phyloP scores from a whole-genome alignment of 1,140 invertebrate species.

The Oscheius sp. region DNA sequence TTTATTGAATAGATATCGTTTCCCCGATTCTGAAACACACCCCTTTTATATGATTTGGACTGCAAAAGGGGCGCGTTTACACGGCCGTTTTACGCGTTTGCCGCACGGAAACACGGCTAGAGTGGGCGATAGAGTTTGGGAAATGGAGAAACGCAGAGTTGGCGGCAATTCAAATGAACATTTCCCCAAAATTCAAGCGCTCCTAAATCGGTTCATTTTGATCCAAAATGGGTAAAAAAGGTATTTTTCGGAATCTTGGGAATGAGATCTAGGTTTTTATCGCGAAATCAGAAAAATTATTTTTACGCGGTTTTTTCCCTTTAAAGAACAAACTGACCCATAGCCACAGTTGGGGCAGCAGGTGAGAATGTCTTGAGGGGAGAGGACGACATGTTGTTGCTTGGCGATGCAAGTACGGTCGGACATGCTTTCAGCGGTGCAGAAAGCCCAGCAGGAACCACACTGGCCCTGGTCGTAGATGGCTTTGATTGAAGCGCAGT shows the following conservation, averaged over 20 bases:
- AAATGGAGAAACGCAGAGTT: too few species aligned
- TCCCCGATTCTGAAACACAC: too few species aligned
- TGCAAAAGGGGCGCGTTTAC: not conserved
- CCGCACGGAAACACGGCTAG: too few species aligned
- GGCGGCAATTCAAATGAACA: too few species aligned
- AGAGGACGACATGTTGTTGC: not conserved
- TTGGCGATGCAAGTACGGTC: not conserved
- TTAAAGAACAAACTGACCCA: not conserved
- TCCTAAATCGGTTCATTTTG: too few species aligned
- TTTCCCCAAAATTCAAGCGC: too few species aligned
- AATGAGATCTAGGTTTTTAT: not conserved
- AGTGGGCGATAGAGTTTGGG: too few species aligned
- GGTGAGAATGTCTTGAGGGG: not conserved
- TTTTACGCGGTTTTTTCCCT: not conserved
- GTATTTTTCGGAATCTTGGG: too few species aligned
- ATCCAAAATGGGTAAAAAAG: too few species aligned
- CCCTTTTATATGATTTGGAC: too few species aligned
- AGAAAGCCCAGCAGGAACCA: not conserved
- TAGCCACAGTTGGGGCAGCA: too few species aligned
- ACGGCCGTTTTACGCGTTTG: too few species aligned
- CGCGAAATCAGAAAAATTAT: not conserved
- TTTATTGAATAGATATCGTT: not conserved
- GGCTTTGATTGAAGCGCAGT: not conserved
- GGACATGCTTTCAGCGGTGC: not conserved
- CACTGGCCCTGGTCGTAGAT: not conserved